Percentiles rank a stretch among this genome's conserved stretches.
phyloP scores from a whole-genome alignment of 2,888 invertebrate species.

The Microchrysa polita region DNA sequence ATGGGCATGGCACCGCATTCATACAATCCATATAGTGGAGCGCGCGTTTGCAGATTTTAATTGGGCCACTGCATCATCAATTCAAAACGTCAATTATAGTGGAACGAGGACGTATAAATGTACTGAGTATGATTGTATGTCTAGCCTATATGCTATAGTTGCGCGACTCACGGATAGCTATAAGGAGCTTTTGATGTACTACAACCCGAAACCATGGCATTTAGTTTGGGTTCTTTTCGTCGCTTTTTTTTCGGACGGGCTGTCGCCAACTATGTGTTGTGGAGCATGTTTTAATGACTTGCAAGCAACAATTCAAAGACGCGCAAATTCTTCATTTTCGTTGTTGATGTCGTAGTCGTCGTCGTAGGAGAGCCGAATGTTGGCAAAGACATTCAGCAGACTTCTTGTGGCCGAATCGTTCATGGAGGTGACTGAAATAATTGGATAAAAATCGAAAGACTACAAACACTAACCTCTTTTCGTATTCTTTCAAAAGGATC shows the following conservation, averaged over 20 bases:
- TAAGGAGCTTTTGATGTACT: constrained; percentile 29
- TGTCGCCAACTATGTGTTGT: constrained; percentile 38
- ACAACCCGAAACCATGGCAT: constrained; percentile 36
- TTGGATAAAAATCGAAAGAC: constrained; percentile 46
- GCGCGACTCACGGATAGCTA: constrained; percentile 27
- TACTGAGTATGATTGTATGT: too few relatives aligned
- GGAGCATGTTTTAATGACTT: constrained; percentile 50
- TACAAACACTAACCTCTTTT: constrained; percentile 42
- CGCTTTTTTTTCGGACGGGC: too few relatives aligned
- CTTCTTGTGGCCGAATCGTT: constrained; percentile 44
- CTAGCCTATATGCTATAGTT: constrained; percentile 17
- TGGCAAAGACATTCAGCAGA: neutral
- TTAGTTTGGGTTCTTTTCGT: constrained; percentile 32
- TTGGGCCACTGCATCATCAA: constrained; percentile 51
- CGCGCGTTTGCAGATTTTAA: constrained; percentile 48
- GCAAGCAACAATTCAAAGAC: constrained; percentile 41
- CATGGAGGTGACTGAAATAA: constrained; percentile 47
- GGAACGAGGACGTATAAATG: constrained; percentile 33
- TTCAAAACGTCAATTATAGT: constrained; percentile 51
- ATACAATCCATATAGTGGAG: constrained; percentile 42
- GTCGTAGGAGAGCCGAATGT: constrained; percentile 29
- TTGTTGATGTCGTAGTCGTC: too few relatives aligned
- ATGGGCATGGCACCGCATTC: neutral
- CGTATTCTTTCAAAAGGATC: constrained; percentile 42
- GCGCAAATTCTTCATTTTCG: constrained; percentile 33